phyloP scores from a whole-genome alignment of 1,140 invertebrate genomes.

The Agrypnia vestita region DNA sequence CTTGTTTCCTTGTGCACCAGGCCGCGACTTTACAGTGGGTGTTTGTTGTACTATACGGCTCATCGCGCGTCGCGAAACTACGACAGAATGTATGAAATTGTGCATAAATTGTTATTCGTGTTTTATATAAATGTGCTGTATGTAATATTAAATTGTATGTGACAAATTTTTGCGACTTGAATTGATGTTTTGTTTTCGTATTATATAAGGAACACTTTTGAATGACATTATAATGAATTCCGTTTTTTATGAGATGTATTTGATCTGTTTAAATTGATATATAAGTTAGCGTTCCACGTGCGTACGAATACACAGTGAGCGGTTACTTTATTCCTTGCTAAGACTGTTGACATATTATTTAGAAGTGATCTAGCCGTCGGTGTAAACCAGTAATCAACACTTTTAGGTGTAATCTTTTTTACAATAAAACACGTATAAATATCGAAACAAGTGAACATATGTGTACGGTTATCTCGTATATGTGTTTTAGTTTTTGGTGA shows the following conservation, averaged over 20 bases:
- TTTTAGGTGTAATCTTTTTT: conserved; percentile 44
- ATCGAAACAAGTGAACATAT: conserved; percentile 23
- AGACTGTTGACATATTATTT: conserved; percentile 58
- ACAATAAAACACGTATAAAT: conserved; percentile 38
- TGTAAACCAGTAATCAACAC: conserved; percentile 19
- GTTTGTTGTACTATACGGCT: not conserved
- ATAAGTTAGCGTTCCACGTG: conserved; percentile 37
- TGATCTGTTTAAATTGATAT: conserved; percentile 34
- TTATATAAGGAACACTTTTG: conserved; percentile 52
- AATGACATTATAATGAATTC: conserved; percentile 45
- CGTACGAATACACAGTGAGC: conserved; percentile 47
- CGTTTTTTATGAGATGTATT: conserved; percentile 47
- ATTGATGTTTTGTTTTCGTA: conserved; percentile 46
- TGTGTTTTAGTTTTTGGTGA: conserved; percentile 12
- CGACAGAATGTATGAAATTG: conserved; percentile 28
- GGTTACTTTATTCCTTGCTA: conserved; percentile 57
- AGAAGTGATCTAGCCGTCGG: conserved; percentile 51
- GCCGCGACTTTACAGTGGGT: not conserved
- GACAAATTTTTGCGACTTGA: conserved; percentile 37
- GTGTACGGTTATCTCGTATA: conserved; percentile 18
- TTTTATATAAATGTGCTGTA: conserved; percentile 57
- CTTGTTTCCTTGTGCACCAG: not conserved
- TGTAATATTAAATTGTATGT: conserved; percentile 45
- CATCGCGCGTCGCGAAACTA: conserved; percentile 16
- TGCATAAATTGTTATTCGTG: conserved; percentile 55